Evolutionary conservation across 2,797 vertebrate genomes (phyloP).

Genomic region (Luscinia luscinia): DNA sequence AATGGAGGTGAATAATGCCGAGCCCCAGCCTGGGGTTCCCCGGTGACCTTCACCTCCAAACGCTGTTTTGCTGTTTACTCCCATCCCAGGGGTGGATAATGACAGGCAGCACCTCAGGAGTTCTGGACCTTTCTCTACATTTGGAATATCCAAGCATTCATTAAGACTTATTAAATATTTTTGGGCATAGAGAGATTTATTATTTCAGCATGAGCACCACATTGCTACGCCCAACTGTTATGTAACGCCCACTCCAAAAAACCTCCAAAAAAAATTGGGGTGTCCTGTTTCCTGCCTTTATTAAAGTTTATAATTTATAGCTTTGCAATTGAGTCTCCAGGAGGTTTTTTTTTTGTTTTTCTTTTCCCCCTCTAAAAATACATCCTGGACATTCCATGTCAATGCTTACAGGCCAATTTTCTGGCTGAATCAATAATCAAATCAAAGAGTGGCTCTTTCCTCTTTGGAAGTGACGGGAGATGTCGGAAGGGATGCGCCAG

Average conservation of each 20-base stretch:
- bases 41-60: slow-evolving; percentile 49
- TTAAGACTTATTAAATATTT: slow-evolving; percentile 61
- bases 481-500: not conserved
- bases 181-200: slow-evolving; percentile 13
- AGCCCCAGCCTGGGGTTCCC: not conserved
- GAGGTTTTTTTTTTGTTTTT: not conserved
- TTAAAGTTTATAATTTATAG: not conserved
- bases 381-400: not conserved
- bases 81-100: slow-evolving; percentile 8
- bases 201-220: not conserved
- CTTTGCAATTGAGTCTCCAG: not conserved
- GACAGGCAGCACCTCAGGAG: slow-evolving; percentile 2
- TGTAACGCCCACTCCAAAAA: slow-evolving; percentile 18
- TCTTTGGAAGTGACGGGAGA: not conserved
- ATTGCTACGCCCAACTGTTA: not conserved
- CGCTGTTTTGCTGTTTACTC: slow-evolving; percentile 12
- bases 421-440: not conserved
- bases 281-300: not conserved
- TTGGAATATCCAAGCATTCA: slow-evolving; percentile 53
- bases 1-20: not conserved
- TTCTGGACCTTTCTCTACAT: slow-evolving; percentile 17
- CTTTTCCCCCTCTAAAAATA: not conserved
- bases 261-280: not conserved
- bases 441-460: not conserved
- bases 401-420: not conserved